Percentiles rank a stretch among this genome's conserved stretches.
phyloP scores from a whole-genome alignment of 1,140 invertebrate species.

The Pogonognathellus flavescens region DNA sequence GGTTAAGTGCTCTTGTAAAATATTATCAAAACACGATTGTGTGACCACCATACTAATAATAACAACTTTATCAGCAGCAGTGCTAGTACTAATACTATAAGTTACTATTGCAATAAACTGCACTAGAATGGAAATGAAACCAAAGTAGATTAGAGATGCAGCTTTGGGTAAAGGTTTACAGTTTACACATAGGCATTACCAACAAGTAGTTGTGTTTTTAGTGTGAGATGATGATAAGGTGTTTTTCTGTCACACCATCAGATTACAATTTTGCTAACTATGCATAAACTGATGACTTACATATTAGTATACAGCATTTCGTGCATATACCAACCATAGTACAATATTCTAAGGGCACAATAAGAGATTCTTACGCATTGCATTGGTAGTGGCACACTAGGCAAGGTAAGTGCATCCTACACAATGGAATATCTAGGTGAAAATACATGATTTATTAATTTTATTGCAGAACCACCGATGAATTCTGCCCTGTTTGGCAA shows the following conservation, averaged over 20 bases:
- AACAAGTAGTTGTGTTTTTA: neutral
- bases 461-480: conserved; percentile 42
- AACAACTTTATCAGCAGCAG: too few species aligned
- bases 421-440: conserved; percentile 36
- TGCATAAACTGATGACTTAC: conserved; percentile 33
- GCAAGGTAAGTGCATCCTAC: conserved; percentile 15
- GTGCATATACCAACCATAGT: neutral
- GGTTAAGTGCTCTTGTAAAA: too few species aligned
- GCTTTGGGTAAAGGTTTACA: neutral
- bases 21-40: too few species aligned
- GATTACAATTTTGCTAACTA: neutral
- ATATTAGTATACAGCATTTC: neutral
- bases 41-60: too few species aligned
- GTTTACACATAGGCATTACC: neutral
- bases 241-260: conserved; percentile 24
- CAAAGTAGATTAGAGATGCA: neutral
- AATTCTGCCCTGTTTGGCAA: conserved; percentile 49
- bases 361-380: conserved; percentile 32
- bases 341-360: neutral
- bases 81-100: too few species aligned
- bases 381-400: conserved; percentile 40
- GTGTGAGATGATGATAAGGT: conserved; percentile 1
- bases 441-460: conserved; percentile 50
- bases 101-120: too few species aligned
- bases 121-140: conserved; percentile 1